These are phyloP conservation scores for Neosilurus hyrtlii DNA, from an alignment of 2,797 vertebrate genomes.

Conservation along the genomic window DNA sequence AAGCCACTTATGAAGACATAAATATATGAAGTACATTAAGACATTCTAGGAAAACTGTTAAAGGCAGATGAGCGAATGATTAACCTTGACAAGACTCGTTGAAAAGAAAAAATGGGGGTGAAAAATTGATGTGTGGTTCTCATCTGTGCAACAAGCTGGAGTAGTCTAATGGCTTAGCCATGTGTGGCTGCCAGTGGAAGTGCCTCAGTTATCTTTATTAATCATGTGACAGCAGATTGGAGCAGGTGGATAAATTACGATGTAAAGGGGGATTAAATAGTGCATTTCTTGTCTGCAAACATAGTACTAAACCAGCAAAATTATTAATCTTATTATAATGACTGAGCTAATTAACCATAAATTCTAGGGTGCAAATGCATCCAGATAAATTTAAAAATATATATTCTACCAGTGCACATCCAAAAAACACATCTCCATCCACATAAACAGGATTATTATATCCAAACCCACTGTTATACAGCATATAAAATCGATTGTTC, in stretches of 20 bases:
- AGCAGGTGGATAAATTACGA: conserved; percentile 15
- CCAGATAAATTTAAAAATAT: background rate
- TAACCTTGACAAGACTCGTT: background rate
- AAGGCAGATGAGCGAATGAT: background rate
- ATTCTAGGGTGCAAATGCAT: background rate
- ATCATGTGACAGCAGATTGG: conserved; percentile 9
- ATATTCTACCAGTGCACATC: too few species aligned
- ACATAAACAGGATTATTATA: background rate
- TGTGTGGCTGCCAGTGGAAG: background rate
- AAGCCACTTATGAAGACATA: background rate
- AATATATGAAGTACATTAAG: background rate
- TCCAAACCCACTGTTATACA: too few species aligned
- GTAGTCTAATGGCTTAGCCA: background rate
- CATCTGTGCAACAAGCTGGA: background rate
- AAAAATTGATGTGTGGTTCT: background rate
- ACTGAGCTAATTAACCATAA: background rate
- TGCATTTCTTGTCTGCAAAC: background rate
- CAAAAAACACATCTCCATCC: background rate
- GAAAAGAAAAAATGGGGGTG: background rate
- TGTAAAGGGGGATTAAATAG: too few species aligned
- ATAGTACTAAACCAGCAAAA: background rate
- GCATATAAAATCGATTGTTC: too few species aligned
- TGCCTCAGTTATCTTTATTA: conserved; percentile 17
- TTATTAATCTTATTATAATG: background rate
- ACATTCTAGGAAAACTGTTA: background rate